Evolutionary conservation across 2,113 vertebrate species (phyloP), one percentile per base, ranked within the genome.

Genomic region (Chaetura pelagica): DNA sequence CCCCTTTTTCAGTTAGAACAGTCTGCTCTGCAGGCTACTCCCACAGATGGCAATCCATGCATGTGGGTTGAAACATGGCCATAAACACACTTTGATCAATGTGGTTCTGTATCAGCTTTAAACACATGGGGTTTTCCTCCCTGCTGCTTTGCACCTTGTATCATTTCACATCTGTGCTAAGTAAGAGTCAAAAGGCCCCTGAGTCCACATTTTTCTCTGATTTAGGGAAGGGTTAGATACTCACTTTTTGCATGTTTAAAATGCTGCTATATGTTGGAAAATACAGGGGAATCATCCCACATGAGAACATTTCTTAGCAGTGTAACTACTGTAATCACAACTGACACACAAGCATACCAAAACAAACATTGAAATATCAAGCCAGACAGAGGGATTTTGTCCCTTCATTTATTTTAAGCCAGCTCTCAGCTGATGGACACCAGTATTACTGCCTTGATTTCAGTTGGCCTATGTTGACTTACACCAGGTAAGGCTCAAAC

Each of bases 1-100:
- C 4, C 3, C 5, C 63, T 82, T 87, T 48, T 59, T 64, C 51
- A 9, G 81, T 85, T 84, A 84, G 85, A 83, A 63, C 92, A 12
- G 76, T 89, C 90, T 96, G 90, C 80, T 93, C 76, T 72, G 76
- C 87, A 93, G 89, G 75, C 55, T 66, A 66, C 66, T 84, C 55
- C 69, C 44, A 40, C 88, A 90, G 83, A 94, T 76, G 88, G 76
- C 72, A 92, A 89, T 49, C 71, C 83, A 87, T 34, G 64, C 68
- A 75, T 73, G 66, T 57, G 89, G 64, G 49, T 27, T 81, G 85
- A 86, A 93, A 79, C 69, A 72, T 49, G 46, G 83, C 69, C 40
- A 29, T 76, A 84, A 94, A 90, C 35, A 82, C 22, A 27, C 80
- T 95, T 87, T 92, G 77, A 76, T 93, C 90, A 79, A 24, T 34